phyloP scores from a whole-genome alignment of 1,140 invertebrate genomes.

The Choristoneura fumiferana region DNA sequence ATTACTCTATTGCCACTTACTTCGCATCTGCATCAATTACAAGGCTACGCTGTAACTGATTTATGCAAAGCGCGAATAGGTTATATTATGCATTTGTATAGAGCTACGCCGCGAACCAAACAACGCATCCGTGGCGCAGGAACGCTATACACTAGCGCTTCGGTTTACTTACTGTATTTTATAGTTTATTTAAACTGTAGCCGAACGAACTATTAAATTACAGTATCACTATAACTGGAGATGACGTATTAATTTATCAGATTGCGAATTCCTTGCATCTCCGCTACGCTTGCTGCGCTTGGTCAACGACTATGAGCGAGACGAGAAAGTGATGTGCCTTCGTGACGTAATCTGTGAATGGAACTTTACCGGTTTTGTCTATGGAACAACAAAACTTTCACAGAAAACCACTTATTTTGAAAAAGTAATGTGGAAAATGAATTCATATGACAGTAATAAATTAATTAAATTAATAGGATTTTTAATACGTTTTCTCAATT shows the following conservation, averaged over 20 bases:
- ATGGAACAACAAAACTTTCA: no score
- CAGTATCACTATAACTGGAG: slow-evolving; percentile 56
- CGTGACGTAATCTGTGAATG: background rate
- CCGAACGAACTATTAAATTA: slow-evolving; percentile 49
- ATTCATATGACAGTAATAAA: no score
- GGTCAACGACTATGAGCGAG: slow-evolving; percentile 35
- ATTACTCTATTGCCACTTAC: slow-evolving; percentile 54
- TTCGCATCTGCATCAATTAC: slow-evolving; percentile 57
- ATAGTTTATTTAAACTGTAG: slow-evolving; percentile 41
- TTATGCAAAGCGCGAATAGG: slow-evolving; percentile 70
- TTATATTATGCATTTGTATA: slow-evolving; percentile 77
- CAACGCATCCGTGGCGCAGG: slow-evolving; percentile 53
- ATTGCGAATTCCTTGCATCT: slow-evolving; percentile 68
- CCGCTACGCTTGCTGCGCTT: slow-evolving; percentile 65
- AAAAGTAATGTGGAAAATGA: no score
- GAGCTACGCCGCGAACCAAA: slow-evolving; percentile 64
- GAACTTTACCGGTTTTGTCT: slow-evolving; percentile 5
- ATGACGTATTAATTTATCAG: slow-evolving; percentile 72
- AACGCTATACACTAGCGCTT: slow-evolving; percentile 26
- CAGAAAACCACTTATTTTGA: no score
- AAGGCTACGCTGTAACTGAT: slow-evolving; percentile 62
- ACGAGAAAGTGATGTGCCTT: slow-evolving; percentile 38
- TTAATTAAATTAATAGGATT: no score
- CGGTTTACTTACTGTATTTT: slow-evolving; percentile 66
- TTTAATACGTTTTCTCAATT: no score